Base-by-base conservation (phyloP, 53 echinoderm and acorn worm species). In the Pentamera pediparva region DNA sequence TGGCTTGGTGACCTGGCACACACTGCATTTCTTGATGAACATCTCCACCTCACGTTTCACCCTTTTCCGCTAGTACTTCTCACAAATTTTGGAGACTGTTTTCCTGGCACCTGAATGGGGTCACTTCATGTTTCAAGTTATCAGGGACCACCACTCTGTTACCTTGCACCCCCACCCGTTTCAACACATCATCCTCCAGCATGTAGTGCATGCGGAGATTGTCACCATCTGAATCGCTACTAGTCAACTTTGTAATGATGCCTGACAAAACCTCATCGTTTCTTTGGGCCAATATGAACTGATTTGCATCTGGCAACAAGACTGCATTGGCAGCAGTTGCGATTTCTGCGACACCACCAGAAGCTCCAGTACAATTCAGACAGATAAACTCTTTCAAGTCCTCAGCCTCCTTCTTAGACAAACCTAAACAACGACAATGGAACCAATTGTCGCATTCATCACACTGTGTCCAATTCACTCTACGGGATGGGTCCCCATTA, bases 1-100 rank as follows among this genome's bases (percentile, higher is more conserved):
- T 28, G 81, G 80, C 32, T 86, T 86, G 17, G 62, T 65, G 20
- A 74, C 22, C 27, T 80, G 70, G 48, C 86, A 80, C 0, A 37
- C 53, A 2, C 58, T 20, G 26, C 86, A 80, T 4, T 31, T 28
- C 29, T 79, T 56, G 22, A 80, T 49, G 59, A 86, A 72, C 2
- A 21, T 48, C 18, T 61, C 73, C 26, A 81, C 62, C 9, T 60
- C 49, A 3, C 10, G 19, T 9, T 43, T 45, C 43, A 79, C 64
- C 1, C 51, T 45, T 2, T 47, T 59, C 73, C 74, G 74, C 81
- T 74, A 81, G 35, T 32, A 50, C 21, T 43, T 41, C 19, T 47
- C 49, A 69, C 69, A 69, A 3, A 69, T 43, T 18, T 64, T 64
- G 6, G 64, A 45, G 25, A 48, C 45, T 29, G 69, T 45, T 25